phyloP scores from a whole-genome alignment of 2,888 invertebrate species.

The Dasysyrphus tricinctus region DNA sequence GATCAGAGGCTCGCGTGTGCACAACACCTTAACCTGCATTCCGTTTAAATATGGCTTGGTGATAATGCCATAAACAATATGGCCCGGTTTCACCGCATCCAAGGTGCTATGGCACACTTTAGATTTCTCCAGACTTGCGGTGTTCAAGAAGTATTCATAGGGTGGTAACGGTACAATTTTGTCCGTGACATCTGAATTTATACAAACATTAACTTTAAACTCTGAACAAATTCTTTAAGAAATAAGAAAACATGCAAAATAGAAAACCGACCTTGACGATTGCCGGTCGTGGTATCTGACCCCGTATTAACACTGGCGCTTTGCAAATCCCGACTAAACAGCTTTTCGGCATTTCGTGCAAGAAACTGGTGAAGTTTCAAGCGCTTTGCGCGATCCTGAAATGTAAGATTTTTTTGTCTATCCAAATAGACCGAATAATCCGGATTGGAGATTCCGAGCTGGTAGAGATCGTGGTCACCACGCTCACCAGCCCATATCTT shows the following conservation, averaged over 20 bases:
- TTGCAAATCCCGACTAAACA: conserved; percentile 87
- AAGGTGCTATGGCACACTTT: conserved; percentile 91
- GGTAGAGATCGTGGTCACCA: conserved; percentile 89
- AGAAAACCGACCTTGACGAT: conserved; percentile 63
- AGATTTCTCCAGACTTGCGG: conserved; percentile 88
- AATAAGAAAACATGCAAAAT: not conserved
- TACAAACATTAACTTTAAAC: conserved; percentile 3
- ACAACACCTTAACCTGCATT: conserved; percentile 89
- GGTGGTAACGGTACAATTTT: conserved; percentile 87
- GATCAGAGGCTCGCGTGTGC: conserved; percentile 91
- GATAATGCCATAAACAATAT: conserved; percentile 91
- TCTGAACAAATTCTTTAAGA: not conserved
- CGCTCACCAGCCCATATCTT: conserved; percentile 94
- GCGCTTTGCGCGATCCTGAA: conserved; percentile 92
- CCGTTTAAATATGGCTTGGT: conserved; percentile 89
- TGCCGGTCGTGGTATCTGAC: conserved; percentile 24
- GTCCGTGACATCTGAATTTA: conserved; percentile 56
- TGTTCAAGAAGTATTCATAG: conserved; percentile 90
- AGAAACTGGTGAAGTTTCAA: conserved; percentile 94
- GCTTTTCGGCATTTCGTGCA: conserved; percentile 91
- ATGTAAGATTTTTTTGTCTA: conserved; percentile 91
- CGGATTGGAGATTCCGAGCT: conserved; percentile 86
- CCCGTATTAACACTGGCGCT: conserved; percentile 82
- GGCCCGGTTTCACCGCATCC: conserved; percentile 89
- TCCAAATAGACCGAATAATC: conserved; percentile 91